Evolutionary conservation across 2,888 invertebrate species (phyloP).

Genomic region (Luperina nickerlii): DNA sequence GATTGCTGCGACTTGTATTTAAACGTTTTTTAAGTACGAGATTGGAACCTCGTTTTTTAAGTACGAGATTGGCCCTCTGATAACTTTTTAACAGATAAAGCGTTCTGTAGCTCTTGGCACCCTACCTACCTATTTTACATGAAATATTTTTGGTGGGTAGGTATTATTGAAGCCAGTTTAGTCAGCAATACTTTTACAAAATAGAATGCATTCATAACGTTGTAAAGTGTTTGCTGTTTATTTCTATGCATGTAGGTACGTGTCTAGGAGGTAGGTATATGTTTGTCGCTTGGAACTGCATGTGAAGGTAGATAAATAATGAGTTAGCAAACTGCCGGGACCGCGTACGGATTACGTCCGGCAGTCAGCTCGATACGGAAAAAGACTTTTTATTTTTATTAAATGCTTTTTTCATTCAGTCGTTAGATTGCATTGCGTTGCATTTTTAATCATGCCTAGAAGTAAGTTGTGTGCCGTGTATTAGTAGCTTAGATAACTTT

Average conservation of each 20-base stretch:
- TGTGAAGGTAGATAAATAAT: slow-evolving; percentile 44
- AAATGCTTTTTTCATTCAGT: background rate
- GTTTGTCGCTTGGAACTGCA: slow-evolving; percentile 2
- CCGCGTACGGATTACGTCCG: slow-evolving; percentile 34
- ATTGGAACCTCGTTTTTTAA: too few relatives aligned
- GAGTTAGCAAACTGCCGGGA: slow-evolving; percentile 39
- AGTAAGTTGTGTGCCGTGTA: too few relatives aligned
- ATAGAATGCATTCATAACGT: background rate
- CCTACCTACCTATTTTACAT: too few relatives aligned
- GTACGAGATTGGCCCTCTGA: too few relatives aligned
- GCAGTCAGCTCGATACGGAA: slow-evolving; percentile 25
- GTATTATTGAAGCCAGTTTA: too few relatives aligned
- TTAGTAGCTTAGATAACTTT: background rate
- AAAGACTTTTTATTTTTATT: background rate
- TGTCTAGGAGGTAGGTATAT: background rate
- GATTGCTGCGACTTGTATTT: too few relatives aligned
- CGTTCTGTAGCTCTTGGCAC: too few relatives aligned
- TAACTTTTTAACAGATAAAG: too few relatives aligned
- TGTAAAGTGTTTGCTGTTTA: background rate
- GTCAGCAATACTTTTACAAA: too few relatives aligned
- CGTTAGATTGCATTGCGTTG: background rate
- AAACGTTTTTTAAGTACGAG: too few relatives aligned
- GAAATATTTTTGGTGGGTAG: too few relatives aligned
- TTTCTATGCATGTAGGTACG: background rate
- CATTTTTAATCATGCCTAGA: background rate